Evolutionary conservation across 35 echinoderm and acorn worm species (phyloP).

Genomic region (Holothuria glaberrima): DNA sequence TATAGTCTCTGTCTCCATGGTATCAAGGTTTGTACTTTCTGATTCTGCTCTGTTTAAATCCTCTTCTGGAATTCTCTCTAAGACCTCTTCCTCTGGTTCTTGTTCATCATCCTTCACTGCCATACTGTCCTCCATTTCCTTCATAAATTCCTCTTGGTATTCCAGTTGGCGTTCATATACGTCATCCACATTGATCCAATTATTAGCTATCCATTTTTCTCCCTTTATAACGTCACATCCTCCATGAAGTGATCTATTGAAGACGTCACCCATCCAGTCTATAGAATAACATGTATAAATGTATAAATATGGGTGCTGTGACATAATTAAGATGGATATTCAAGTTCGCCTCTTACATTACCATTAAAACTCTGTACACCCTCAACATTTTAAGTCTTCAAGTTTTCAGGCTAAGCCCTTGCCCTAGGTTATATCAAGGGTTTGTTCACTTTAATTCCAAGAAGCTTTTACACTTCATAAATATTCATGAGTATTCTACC

Average conservation of each 20-base stretch:
- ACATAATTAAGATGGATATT: too few species aligned
- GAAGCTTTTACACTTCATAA: too few species aligned
- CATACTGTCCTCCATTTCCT: background rate
- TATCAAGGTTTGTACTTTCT: too few species aligned
- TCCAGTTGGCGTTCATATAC: background rate
- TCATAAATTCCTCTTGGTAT: conserved; percentile 21
- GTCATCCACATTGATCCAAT: conserved; percentile 82
- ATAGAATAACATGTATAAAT: too few species aligned
- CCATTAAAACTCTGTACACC: too few species aligned
- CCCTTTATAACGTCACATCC: conserved; percentile 86
- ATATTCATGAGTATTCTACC: too few species aligned
- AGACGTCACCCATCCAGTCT: conserved; percentile 82
- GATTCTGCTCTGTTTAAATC: background rate
- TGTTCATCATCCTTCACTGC: background rate
- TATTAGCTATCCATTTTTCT: conserved; percentile 91
- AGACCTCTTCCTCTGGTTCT: background rate
- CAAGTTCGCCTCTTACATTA: too few species aligned
- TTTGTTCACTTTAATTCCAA: too few species aligned
- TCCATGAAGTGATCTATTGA: conserved; percentile 76
- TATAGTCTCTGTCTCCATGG: background rate
- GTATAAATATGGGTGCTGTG: too few species aligned
- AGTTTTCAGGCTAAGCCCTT: too few species aligned
- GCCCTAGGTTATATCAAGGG: too few species aligned
- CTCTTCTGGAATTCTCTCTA: background rate
- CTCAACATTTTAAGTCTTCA: too few species aligned